Percentiles rank a stretch among this genome's conserved stretches.
Evolutionary conservation across 2,797 vertebrate genomes (phyloP).

Genomic region (Esox lucius): DNA sequence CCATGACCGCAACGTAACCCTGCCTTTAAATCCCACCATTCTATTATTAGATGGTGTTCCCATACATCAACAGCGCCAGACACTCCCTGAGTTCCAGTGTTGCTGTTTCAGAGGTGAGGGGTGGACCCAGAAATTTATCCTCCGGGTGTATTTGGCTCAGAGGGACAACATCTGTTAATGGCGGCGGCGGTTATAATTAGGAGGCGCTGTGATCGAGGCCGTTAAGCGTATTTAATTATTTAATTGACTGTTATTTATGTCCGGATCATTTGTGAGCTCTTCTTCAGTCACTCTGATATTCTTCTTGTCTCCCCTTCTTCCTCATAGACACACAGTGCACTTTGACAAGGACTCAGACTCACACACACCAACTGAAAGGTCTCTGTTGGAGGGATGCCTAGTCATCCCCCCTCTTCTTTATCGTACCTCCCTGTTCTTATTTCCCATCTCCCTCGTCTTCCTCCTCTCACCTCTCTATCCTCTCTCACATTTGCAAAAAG

Average conservation of each 20-base stretch:
- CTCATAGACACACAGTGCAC: background rate
- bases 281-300: background rate
- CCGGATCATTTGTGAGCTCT: conserved; percentile 11
- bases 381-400: background rate
- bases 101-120: conserved; percentile 7
- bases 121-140: conserved; percentile 32
- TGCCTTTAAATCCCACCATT: no score
- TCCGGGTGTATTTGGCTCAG: conserved; percentile 8
- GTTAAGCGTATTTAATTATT: conserved; percentile 76
- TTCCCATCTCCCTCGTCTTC: background rate
- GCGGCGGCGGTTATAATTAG: conserved; percentile 72
- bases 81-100: background rate
- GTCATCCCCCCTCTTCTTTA: background rate
- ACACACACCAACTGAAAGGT: background rate
- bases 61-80: background rate
- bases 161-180: conserved; percentile 65
- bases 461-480: background rate
- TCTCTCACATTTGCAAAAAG: background rate
- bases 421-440: background rate
- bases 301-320: background rate
- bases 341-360: no score
- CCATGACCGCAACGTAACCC: no score
- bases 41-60: background rate
- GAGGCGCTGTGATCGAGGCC: conserved; percentile 47
- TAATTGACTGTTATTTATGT: conserved; percentile 67